A percentile compares a stretch with the other conserved stretches of the same genome.
phyloP scores from a whole-genome alignment of 2,113 vertebrate species.

The Actenoides hombroni region DNA sequence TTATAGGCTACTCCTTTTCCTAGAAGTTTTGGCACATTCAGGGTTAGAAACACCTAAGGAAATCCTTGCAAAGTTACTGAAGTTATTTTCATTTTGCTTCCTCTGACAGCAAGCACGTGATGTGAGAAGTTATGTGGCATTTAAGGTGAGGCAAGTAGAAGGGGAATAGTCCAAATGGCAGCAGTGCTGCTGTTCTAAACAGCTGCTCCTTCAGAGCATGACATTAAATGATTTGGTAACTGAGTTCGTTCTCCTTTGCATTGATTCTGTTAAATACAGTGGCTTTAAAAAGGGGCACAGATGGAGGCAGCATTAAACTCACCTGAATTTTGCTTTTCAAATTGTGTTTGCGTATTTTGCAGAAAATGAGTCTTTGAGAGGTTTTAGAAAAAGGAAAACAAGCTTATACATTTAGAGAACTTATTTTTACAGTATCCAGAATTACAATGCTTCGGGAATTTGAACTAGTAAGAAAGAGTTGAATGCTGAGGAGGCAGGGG shows the following conservation, averaged over 20 bases:
- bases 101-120: not conserved
- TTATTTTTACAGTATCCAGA: not conserved
- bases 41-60: not conserved
- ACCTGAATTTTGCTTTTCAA: not conserved
- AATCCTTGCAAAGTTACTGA: not conserved
- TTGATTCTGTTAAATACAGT: not conserved
- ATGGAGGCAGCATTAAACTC: slow-evolving; percentile 9
- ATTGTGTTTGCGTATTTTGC: slow-evolving; percentile 16
- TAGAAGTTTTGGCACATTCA: not conserved
- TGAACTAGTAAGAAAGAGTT: not conserved
- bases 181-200: not conserved
- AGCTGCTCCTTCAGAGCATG: not conserved
- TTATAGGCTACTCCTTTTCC: not conserved
- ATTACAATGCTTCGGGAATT: not conserved
- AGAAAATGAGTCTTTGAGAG: not conserved
- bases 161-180: not conserved
- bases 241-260: not conserved
- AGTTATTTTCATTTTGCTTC: not conserved
- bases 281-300: slow-evolving; percentile 20
- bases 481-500: not conserved
- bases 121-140: not conserved
- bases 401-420: not conserved
- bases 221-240: not conserved
- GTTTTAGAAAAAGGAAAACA: not conserved
- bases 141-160: not conserved